Base-by-base conservation (phyloP, 2,797 vertebrate species). In the Megalops cyprinoides region DNA sequence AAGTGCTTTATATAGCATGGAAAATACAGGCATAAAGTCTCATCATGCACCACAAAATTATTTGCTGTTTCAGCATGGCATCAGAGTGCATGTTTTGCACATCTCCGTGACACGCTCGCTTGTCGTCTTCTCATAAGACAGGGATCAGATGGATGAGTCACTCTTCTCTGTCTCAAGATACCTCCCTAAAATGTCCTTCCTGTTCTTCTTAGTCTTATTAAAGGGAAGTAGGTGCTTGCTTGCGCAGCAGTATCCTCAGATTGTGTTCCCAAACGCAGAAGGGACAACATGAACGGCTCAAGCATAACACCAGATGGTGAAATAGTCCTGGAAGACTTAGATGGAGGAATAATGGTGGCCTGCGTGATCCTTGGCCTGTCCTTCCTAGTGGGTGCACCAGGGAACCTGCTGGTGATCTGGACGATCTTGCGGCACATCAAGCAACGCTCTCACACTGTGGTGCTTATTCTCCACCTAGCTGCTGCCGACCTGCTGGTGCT, bases 331-430 rank as follows among this genome's bases (percentile, higher is more conserved):
- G 86, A 91, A 74, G 87, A 85, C 79, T 88, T 88, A 79, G 82
- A 75, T 0, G 83, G 87, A 37, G 89, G 87, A 76, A 92, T 87
- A 44, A 84, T 80, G 3, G 90, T 88, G 6, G 91, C 91, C 73
- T 95, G 95, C 51, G 6, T 92, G 58, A 94, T 97, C 84, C 87
- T 97, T 83, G 91, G 92, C 42, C 85, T 96, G 67, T 95, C 95
- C 0, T 96, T 96, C 83, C 4, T 95, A 71, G 79, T 96, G 25
- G 97, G 96, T 6, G 87, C 86, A 2, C 96, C 96, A 0, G 96
- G 97, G 28, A 97, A 97, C 82, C 86, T 94, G 85, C 85, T 97
- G 1, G 92, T 97, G 86, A 94, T 97, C 87, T 97, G 96, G 96
- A 96, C 93, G 46, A 95, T 97, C 78, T 84, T 95, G 76, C 89